Evolutionary conservation across 2,797 vertebrate species (phyloP), one percentile per base, ranked within the genome.

Genomic region (Amphiprion clarkii): DNA sequence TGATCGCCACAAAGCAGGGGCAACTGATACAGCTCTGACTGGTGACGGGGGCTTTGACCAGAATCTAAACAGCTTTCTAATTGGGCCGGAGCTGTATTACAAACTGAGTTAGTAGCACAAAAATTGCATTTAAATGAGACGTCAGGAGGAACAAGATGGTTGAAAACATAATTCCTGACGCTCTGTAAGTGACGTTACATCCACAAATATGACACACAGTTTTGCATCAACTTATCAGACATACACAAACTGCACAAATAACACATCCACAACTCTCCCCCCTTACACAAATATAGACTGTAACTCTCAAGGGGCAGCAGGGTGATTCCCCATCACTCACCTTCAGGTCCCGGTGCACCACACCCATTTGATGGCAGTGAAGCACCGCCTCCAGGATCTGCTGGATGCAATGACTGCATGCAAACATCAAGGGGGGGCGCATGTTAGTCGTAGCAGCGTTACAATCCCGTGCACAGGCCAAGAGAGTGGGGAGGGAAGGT

Each of bases 381-480:
- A 98, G 97, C 88, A 98, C 97, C 23, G 97, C 97, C 93, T 99
- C 97, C 95, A 98, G 94, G 95, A 98, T 98, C 96, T 99, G 97
- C 96, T 98, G 97, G 95, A 98, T 98, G 95, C 97, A 99, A 95
- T 98, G 97, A 95, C 97, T 99, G 96, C 74, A 78, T 95, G 96
- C 95, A 96, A 96, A 97, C 82, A 93, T 87, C 93, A 94, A 83
- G 87, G 71, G 31, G 69, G 76, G 70, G 86, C 85, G 92, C 84
- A 94, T 87, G 93, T 94, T 94, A 93, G 92, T 93, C 78, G 7
- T 78, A 94, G 88, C 89, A 90, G 88, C 57, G 68, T 78, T 86
- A 87, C 91, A 91, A 87, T 93, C 80, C 74, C 94, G 78, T 95
- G 94, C 94, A 94, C 79, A 94, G 86, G 91, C 92, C 81, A 89